These are phyloP conservation scores for Protaetia brevitarsis DNA, from an alignment of 1,140 invertebrate species.

Conservation along the genomic window DNA sequence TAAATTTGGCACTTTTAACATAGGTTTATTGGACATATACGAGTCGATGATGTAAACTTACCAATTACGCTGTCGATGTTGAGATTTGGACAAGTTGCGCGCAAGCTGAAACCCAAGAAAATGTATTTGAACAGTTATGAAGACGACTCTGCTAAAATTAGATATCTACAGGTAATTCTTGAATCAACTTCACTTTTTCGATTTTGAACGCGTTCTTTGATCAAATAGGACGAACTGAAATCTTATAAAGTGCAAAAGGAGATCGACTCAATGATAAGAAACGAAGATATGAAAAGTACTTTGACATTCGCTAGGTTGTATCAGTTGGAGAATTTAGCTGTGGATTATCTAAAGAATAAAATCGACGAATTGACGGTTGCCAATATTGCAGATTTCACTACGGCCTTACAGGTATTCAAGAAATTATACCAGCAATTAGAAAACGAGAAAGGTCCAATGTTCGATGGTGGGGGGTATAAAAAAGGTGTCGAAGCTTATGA, in stretches of 20 bases:
- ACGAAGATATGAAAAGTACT: slow-evolving; percentile 33
- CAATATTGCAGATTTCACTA: slow-evolving; percentile 34
- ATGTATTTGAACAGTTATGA: slow-evolving; percentile 8
- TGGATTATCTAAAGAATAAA: slow-evolving; percentile 33
- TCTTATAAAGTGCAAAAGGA: slow-evolving; percentile 31
- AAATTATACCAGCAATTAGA: slow-evolving; percentile 29
- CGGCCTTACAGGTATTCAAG: slow-evolving; percentile 35
- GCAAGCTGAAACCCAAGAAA: slow-evolving; percentile 32
- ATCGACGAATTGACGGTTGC: slow-evolving; percentile 35
- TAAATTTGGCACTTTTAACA: not conserved
- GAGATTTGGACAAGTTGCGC: slow-evolving; percentile 36
- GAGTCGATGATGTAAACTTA: slow-evolving; percentile 29
- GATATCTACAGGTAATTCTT: slow-evolving; percentile 29
- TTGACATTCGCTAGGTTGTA: slow-evolving; percentile 31
- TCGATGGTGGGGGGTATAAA: not conserved
- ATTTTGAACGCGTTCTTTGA: slow-evolving; percentile 1
- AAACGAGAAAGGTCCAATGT: slow-evolving; percentile 23
- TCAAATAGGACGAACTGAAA: slow-evolving; percentile 31
- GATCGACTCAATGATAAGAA: slow-evolving; percentile 35
- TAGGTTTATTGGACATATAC: slow-evolving; percentile 40
- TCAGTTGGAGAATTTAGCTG: slow-evolving; percentile 32
- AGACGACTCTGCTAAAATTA: slow-evolving; percentile 28
- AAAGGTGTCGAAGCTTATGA: not conserved
- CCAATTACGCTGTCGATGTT: slow-evolving; percentile 37
- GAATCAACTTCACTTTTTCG: not conserved